A percentile compares a stretch with the other conserved stretches of the same genome.
phyloP scores from a whole-genome alignment of 2,113 vertebrate genomes.

The Oriolus oriolus region DNA sequence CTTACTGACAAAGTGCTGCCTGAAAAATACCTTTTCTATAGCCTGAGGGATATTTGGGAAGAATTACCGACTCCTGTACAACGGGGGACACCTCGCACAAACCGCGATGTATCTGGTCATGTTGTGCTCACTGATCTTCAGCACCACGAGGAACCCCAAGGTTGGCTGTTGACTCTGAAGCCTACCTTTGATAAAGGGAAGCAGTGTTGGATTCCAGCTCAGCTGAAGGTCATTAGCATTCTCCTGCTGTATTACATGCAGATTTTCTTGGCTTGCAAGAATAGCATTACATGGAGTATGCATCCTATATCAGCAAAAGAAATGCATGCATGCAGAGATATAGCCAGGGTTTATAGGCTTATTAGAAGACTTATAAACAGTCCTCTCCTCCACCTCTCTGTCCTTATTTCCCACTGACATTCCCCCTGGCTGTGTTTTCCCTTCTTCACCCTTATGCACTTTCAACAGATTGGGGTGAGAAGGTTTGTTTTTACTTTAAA shows the following conservation, averaged over 20 bases:
- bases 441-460: background rate
- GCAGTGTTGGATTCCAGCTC: background rate
- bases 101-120: background rate
- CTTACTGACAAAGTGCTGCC: background rate
- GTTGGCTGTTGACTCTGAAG: background rate
- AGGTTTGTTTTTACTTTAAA: constrained; percentile 46
- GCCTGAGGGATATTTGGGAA: background rate
- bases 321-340: constrained; percentile 7
- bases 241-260: constrained; percentile 49
- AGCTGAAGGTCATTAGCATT: constrained; percentile 49
- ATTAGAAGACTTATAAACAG: constrained; percentile 15
- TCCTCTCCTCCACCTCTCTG: background rate
- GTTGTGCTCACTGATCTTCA: background rate
- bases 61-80: background rate
- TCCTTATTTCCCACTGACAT: constrained; percentile 26
- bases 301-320: constrained; percentile 24
- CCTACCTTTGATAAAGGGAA: constrained; percentile 13
- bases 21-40: background rate
- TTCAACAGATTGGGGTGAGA: constrained; percentile 38
- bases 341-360: constrained; percentile 10
- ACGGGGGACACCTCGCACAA: background rate
- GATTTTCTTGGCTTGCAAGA: constrained; percentile 47
- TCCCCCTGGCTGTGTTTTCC: constrained; percentile 40
- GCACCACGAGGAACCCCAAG: background rate
- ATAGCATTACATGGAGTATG: constrained; percentile 25